phyloP scores from a whole-genome alignment of 2,113 vertebrate species.

The Neotoma lepida region DNA sequence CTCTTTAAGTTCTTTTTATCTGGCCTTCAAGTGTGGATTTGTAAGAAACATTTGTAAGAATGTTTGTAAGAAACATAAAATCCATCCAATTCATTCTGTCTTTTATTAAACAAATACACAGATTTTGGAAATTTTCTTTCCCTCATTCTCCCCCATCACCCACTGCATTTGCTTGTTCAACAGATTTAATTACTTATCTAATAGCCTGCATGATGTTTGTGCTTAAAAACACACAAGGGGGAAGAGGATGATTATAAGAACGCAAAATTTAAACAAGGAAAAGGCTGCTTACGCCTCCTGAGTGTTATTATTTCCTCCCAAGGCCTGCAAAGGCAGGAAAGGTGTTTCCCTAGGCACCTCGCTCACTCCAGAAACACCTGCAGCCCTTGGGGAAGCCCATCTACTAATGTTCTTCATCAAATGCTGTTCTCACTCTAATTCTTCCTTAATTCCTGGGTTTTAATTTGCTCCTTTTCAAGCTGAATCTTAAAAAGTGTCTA shows the following conservation, averaged over 20 bases:
- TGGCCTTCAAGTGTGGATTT: too few species aligned
- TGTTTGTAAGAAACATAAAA: not conserved
- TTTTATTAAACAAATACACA: not conserved
- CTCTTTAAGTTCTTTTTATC: not conserved
- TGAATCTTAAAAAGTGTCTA: conserved; percentile 25
- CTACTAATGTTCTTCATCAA: not conserved
- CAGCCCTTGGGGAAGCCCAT: not conserved
- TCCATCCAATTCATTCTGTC: not conserved
- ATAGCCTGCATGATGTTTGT: conserved; percentile 3
- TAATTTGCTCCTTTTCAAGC: conserved; percentile 53
- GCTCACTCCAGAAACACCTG: not conserved
- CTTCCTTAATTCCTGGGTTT: conserved; percentile 17
- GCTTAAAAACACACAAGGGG: conserved; percentile 23
- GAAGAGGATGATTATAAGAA: not conserved
- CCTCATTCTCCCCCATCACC: not conserved
- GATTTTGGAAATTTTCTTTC: not conserved
- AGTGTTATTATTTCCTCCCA: not conserved
- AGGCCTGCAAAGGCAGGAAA: not conserved
- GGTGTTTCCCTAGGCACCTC: not conserved
- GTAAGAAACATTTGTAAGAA: not conserved
- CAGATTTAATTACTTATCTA: conserved; percentile 54
- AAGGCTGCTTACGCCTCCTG: not conserved
- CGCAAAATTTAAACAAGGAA: not conserved
- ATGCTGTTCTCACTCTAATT: not conserved
- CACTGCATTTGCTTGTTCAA: not conserved